These are phyloP conservation scores for Pterostichus madidus DNA, from an alignment of 2,888 invertebrate genomes.

Conservation along the genomic window DNA sequence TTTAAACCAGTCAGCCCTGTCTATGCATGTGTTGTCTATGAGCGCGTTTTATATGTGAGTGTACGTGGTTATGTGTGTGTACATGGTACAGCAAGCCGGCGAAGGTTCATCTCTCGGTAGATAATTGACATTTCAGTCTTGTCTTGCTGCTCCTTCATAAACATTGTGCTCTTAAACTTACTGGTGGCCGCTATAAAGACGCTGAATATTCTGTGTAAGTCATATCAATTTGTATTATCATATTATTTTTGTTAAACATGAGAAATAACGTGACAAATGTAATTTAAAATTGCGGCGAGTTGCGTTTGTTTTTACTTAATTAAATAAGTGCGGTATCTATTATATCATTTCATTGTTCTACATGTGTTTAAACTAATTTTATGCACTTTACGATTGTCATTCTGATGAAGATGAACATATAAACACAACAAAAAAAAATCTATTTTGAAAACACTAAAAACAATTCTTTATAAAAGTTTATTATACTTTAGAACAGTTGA, in stretches of 20 bases:
- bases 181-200: neutral
- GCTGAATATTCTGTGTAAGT: conserved; percentile 21
- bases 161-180: conserved; percentile 27
- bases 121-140: conserved; percentile 59
- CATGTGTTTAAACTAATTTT: neutral
- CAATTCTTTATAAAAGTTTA: no score
- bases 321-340: conserved; percentile 6
- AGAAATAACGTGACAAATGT: neutral
- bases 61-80: conserved; percentile 21
- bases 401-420: neutral
- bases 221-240: neutral
- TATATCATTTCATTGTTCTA: conserved; percentile 25
- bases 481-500: no score
- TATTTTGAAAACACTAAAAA: no score
- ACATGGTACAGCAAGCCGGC: conserved; percentile 27
- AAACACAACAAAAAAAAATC: neutral
- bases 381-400: neutral
- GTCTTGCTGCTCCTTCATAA: conserved; percentile 49
- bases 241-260: neutral
- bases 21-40: neutral
- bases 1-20: conserved; percentile 52
- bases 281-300: neutral
- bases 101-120: conserved; percentile 33
- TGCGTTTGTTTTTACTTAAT: neutral
- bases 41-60: neutral